Conservation (phyloP, 2,888 invertebrate species). For the Leptopilina myrica region DNA sequence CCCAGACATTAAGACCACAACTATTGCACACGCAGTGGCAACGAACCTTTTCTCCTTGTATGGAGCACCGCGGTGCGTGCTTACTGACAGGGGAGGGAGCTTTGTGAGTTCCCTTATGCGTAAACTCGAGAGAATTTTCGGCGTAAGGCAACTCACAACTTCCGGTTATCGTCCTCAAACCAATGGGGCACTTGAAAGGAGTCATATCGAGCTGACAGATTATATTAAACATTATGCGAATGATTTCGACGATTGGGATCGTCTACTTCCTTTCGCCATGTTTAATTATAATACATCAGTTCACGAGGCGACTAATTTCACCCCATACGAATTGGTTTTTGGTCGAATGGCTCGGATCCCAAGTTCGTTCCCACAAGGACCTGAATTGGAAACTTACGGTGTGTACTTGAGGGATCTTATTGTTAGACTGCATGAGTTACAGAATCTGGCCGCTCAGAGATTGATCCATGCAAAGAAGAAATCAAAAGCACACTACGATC, state of each 20-base stretch:
- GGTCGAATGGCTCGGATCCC: not conserved
- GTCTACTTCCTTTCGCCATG: not conserved
- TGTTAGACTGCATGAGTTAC: not conserved
- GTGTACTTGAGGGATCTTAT: not conserved
- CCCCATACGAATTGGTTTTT: slow-evolving; percentile 24
- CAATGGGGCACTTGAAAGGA: slow-evolving; percentile 32
- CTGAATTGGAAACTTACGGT: not conserved
- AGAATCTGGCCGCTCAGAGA: not conserved
- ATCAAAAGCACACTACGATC: not conserved
- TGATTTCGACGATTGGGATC: slow-evolving; percentile 13
- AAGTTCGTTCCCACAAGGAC: not conserved
- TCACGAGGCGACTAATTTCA: slow-evolving; percentile 32
- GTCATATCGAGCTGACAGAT: slow-evolving; percentile 32
- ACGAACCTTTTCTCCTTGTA: too few relatives aligned
- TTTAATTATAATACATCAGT: not conserved
- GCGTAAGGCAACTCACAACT: not conserved
- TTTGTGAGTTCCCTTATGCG: not conserved
- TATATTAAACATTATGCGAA: slow-evolving; percentile 23
- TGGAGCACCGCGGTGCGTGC: not conserved
- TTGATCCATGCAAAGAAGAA: not conserved
- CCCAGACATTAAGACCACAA: too few relatives aligned
- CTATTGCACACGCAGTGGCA: too few relatives aligned
- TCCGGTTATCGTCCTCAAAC: slow-evolving; percentile 20
- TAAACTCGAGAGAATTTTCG: not conserved
- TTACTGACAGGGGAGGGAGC: not conserved